Conservation (phyloP, 2,888 invertebrate genomes). For the Horisme vitalbata region DNA sequence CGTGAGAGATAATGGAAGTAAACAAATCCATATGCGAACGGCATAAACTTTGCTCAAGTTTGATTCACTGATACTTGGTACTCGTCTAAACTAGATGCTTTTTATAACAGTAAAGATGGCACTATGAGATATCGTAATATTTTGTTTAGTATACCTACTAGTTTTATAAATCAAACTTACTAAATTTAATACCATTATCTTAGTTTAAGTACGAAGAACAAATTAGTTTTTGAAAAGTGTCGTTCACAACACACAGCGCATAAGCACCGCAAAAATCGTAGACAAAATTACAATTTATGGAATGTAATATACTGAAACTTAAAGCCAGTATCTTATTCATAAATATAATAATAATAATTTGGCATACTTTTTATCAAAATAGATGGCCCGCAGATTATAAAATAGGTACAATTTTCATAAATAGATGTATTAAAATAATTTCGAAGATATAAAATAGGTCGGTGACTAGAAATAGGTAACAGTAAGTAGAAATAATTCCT, state of each 20-base stretch:
- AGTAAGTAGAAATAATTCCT: conserved; percentile 60
- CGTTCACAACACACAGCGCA: conserved; percentile 39
- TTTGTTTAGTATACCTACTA: too few relatives aligned
- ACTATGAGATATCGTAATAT: conserved; percentile 28
- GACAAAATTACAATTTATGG: conserved; percentile 15
- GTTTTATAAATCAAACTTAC: conserved; percentile 36
- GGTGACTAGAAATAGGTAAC: conserved; percentile 49
- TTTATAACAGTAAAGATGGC: conserved; percentile 28
- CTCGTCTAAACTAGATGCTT: conserved; percentile 34
- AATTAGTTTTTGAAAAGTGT: conserved; percentile 27
- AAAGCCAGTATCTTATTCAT: conserved; percentile 44
- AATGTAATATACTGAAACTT: conserved; percentile 38
- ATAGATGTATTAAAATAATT: conserved; percentile 57
- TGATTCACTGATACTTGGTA: conserved; percentile 30
- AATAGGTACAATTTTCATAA: conserved; percentile 55
- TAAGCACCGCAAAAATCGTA: conserved; percentile 9
- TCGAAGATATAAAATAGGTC: conserved; percentile 47
- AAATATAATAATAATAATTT: conserved; percentile 57
- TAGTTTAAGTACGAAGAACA: too few relatives aligned
- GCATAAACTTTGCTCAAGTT: conserved; percentile 39
- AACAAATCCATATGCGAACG: conserved; percentile 43
- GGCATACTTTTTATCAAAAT: conserved; percentile 63
- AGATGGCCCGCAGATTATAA: conserved; percentile 60
- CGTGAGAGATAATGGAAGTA: conserved; percentile 24
- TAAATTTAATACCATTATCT: too few relatives aligned